phyloP scores from a whole-genome alignment of 2,888 invertebrate genomes.

The Phytoseiulus persimilis region DNA sequence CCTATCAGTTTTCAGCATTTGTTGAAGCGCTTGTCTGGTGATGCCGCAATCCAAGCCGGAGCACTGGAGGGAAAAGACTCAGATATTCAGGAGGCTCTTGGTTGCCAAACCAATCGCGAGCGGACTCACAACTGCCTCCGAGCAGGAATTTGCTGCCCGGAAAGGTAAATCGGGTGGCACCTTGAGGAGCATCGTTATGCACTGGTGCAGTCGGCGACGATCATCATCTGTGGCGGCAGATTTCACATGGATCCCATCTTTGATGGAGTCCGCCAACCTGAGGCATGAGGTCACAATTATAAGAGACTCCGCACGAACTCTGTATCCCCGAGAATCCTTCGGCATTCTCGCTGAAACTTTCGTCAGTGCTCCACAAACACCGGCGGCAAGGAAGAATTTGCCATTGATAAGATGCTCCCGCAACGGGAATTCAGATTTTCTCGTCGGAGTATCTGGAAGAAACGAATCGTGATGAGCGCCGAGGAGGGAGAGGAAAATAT shows the following conservation, averaged over 20 bases:
- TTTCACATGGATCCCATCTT: not conserved
- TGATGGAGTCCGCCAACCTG: not conserved
- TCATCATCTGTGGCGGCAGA: not conserved
- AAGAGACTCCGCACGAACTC: not conserved
- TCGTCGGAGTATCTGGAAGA: not conserved
- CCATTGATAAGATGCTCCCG: slow-evolving; percentile 6
- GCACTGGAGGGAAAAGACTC: not conserved
- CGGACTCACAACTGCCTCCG: no score
- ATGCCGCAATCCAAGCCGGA: not conserved
- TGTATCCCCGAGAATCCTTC: not conserved
- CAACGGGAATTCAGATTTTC: not conserved
- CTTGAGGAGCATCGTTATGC: not conserved
- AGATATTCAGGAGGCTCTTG: no score
- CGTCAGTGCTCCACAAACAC: slow-evolving; percentile 7
- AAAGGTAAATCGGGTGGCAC: no score
- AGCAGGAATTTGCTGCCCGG: no score
- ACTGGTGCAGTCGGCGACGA: not conserved
- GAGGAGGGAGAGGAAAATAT: no score
- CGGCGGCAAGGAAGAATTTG: not conserved
- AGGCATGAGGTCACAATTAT: not conserved
- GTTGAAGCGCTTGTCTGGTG: not conserved
- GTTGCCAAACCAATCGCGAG: no score
- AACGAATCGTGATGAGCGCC: not conserved
- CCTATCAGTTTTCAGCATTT: not conserved
- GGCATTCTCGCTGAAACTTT: not conserved